Conservation (phyloP, 2,888 invertebrate species). For the Romanomermis culicivorax region DNA sequence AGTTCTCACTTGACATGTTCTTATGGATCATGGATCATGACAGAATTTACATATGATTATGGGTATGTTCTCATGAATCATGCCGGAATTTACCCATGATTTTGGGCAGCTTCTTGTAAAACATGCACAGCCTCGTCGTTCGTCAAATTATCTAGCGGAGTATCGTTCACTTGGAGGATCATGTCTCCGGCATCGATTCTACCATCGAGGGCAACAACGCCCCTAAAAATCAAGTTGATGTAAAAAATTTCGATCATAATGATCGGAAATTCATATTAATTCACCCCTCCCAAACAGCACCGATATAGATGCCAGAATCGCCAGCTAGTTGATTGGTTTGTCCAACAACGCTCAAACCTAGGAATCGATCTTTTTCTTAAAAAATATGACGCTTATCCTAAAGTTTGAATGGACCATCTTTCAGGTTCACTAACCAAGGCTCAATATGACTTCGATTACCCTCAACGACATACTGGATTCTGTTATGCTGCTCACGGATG, state of each 20-base stretch:
- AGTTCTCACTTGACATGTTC: neutral
- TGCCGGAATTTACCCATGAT: constrained; percentile 57
- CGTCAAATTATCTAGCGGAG: constrained; percentile 98
- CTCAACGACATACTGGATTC: constrained; percentile 69
- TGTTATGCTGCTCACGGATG: constrained; percentile 91
- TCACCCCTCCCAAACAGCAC: constrained; percentile 93
- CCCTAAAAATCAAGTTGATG: constrained; percentile 33
- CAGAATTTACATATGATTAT: too few species aligned
- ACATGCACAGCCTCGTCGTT: constrained; percentile 97
- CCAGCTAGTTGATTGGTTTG: constrained; percentile 85
- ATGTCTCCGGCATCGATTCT: constrained; percentile 97
- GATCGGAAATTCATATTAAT: constrained; percentile 14
- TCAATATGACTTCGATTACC: constrained; percentile 49
- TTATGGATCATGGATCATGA: neutral
- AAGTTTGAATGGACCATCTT: too few species aligned
- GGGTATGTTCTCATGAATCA: too few species aligned
- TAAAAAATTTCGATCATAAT: too few species aligned
- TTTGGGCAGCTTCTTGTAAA: constrained; percentile 85
- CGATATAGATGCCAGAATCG: constrained; percentile 92
- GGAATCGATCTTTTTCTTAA: constrained; percentile 34
- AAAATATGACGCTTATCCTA: neutral
- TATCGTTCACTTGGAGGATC: constrained; percentile 98
- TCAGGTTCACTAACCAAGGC: constrained; percentile 54
- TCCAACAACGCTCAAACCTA: constrained; percentile 90
- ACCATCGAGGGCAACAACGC: constrained; percentile 93